Base-by-base conservation (phyloP, 2,888 invertebrate species). In the Caenorhabditis imperialis region DNA sequence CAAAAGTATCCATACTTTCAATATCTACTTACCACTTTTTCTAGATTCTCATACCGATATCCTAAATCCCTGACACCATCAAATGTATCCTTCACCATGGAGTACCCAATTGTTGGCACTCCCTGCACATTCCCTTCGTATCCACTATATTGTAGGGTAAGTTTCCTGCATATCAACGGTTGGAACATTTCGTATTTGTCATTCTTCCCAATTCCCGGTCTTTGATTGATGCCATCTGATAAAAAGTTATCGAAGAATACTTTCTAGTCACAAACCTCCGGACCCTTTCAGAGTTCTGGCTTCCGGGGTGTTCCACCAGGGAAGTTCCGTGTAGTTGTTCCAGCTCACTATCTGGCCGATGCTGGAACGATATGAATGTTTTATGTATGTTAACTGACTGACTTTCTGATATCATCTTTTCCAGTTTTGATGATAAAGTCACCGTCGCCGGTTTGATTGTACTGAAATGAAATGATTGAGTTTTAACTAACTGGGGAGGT, bases 141-240 rank as follows among this genome's bases (percentile, higher is more conserved):
- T 22, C 57, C 35, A 12, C 44, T 51, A 33, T 57, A 51, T 14
- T 18, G 3, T 23, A 58, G 50, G 37, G 40, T 51, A 44, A 33
- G 51, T 51, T 67, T 57, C 44, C 51, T 33, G 38, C 57, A 50
- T 20, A 20, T 20, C 23, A 55, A 33, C 12, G 55, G 55, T 50
- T 50, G 67, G 42, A 37, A 57, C 42, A 57, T 51, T 65, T 65
- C 50, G 51, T 57, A 51, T 51, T 51, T 67, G 57, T 67, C 57
- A 67, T 20, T 50, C 20, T 57, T 48, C 20, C 57, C 42, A 22
- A 57, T 57, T 65, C 45, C 40, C 27, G 57, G 45, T 57, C 22
- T 57, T 51, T 51, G 51, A 25, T 67, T 57, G 16, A 50, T 48
- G 18, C 45, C 45, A 48, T 63, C 33, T 54, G 12, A 16, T 42